Evolutionary conservation across 1,140 invertebrate species (phyloP).

Genomic region (Heliconius melpomene): DNA sequence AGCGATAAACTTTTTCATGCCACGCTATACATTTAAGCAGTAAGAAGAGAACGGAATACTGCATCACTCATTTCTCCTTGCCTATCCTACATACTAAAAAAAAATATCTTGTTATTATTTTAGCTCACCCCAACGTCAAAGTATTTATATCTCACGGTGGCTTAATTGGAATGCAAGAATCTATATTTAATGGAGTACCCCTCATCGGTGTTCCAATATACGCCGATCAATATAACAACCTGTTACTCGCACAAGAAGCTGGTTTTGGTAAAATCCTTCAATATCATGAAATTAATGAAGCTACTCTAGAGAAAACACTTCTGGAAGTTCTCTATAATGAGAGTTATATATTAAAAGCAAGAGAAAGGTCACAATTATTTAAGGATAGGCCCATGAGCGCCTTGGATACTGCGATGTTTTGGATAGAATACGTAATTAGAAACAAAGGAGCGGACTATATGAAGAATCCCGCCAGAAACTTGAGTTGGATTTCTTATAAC

Average conservation of each 20-base stretch:
- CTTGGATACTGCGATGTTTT: conserved; percentile 83
- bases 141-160: conserved; percentile 87
- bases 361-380: conserved; percentile 75
- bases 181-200: conserved; percentile 84
- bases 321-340: conserved; percentile 57
- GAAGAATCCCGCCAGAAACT: conserved; percentile 80
- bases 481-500: conserved; percentile 83
- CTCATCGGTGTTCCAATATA: conserved; percentile 85
- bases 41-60: no score
- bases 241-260: conserved; percentile 69
- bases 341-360: conserved; percentile 60
- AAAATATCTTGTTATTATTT: conserved; percentile 56
- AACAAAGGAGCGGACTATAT: conserved; percentile 81
- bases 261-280: conserved; percentile 74
- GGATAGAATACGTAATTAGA: conserved; percentile 84
- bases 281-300: conserved; percentile 66
- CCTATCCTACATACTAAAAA: background rate
- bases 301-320: conserved; percentile 49
- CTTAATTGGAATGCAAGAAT: conserved; percentile 85
- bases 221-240: conserved; percentile 83
- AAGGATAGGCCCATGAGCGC: conserved; percentile 81
- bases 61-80: no score
- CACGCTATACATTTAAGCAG: no score
- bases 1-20: no score
- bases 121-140: conserved; percentile 81